Base-by-base conservation (phyloP, 2,113 vertebrate genomes). In the Phainopepla nitens region DNA sequence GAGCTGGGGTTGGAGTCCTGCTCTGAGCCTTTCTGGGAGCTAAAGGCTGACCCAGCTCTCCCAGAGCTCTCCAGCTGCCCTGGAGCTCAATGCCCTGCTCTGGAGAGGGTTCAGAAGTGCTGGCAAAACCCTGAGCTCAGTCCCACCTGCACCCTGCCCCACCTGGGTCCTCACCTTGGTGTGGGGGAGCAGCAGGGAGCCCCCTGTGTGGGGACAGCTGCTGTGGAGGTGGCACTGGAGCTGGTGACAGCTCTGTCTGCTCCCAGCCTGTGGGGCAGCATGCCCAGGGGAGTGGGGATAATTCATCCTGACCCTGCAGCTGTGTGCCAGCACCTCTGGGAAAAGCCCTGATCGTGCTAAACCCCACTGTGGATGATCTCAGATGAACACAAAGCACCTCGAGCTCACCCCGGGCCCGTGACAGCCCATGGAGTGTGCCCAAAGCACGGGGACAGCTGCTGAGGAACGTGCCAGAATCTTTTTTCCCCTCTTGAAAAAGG, bases 401-500 rank as follows among this genome's bases (percentile, higher is more conserved):
- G 29, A 33, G 49, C 19, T 36, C 66, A 41, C 68, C 61, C 53
- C 4, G 33, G 51, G 36, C 29, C 53, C 10, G 19, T 44, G 50
- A 19, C 21, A 28, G 51, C 28, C 56, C 17, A 0, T 6, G 36
- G 64, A 36, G 42, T 7, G 23, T 60, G 18, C 15, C 62, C 58
- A 28, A 36, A 4, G 31, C 1, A 39, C 39, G 39, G 6, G 33
- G 39, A 15, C 0, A 5, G 41, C 7, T 60, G 19, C 45, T 56
- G 42, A 8, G 54, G 64, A 9, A 25, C 25, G n/a, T 54, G 31
- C 6, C 12, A 1, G 16, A 13, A 39, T 19, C 12, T 22, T 12
- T 18, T 13, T 7, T 0, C 2, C 3, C 16, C 8, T 3, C 3
- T 10, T 5, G 10, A 6, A 23, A 27, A 36, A 58, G 1, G 12